phyloP scores from a whole-genome alignment of 2,888 invertebrate genomes.

The Sinodicranocentrus sp. region DNA sequence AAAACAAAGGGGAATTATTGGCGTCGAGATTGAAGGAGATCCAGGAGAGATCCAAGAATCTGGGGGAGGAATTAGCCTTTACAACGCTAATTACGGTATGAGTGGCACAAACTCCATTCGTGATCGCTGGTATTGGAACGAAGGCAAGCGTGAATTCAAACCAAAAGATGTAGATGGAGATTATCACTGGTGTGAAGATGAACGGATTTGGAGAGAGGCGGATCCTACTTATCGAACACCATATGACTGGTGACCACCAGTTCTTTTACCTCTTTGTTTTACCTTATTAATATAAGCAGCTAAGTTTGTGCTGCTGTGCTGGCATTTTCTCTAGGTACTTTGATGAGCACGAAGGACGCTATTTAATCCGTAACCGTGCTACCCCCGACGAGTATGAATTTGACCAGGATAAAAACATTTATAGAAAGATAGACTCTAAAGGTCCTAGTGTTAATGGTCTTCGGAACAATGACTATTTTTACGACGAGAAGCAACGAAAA shows the following conservation, averaged over 20 bases:
- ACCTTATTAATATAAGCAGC: too few relatives aligned
- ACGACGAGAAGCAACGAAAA: slow-evolving; percentile 47
- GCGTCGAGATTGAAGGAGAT: slow-evolving; percentile 12
- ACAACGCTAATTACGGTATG: slow-evolving; percentile 5
- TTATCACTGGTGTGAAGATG: slow-evolving; percentile 54
- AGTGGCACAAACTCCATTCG: not conserved
- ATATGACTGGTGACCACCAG: slow-evolving; percentile 53
- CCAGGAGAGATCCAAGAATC: not conserved
- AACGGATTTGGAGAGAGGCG: slow-evolving; percentile 45
- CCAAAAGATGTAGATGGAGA: slow-evolving; percentile 56
- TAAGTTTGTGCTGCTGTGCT: too few relatives aligned
- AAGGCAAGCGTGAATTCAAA: slow-evolving; percentile 49
- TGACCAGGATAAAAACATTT: slow-evolving; percentile 46
- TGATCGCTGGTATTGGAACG: slow-evolving; percentile 64
- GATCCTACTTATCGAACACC: slow-evolving; percentile 37
- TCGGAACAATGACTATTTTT: slow-evolving; percentile 55
- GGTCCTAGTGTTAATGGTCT: slow-evolving; percentile 50
- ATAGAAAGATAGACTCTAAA: slow-evolving; percentile 9
- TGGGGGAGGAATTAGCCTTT: not conserved
- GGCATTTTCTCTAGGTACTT: slow-evolving; percentile 66
- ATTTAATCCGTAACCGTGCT: slow-evolving; percentile 36
- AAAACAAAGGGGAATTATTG: slow-evolving; percentile 43
- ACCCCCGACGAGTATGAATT: slow-evolving; percentile 37
- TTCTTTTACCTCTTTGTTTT: too few relatives aligned
- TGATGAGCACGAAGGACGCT: slow-evolving; percentile 52